phyloP scores from a whole-genome alignment of 2,888 invertebrate species.

The Phortica magna region DNA sequence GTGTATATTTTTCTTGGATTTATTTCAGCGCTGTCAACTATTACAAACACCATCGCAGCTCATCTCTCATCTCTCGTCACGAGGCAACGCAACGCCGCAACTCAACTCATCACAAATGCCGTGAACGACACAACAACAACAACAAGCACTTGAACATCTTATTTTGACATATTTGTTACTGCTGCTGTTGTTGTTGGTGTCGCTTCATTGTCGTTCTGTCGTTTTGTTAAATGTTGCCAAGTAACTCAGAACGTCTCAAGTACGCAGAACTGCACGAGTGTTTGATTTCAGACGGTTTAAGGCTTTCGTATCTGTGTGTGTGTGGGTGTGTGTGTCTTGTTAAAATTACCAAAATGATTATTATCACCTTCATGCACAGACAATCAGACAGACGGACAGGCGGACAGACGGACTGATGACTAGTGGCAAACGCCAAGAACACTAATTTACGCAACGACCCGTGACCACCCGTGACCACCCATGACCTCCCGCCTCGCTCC shows the following conservation, averaged over 20 bases:
- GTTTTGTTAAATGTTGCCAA: slow-evolving; percentile 31
- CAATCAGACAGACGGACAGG: neutral
- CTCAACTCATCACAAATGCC: slow-evolving; percentile 1
- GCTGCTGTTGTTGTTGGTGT: slow-evolving; percentile 39
- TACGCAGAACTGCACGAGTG: too few relatives aligned
- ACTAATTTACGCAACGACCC: neutral
- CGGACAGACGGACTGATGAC: neutral
- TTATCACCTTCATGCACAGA: slow-evolving; percentile 59
- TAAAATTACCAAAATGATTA: slow-evolving; percentile 64
- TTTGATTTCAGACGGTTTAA: neutral
- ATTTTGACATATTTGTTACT: slow-evolving; percentile 37
- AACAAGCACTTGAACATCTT: slow-evolving; percentile 16
- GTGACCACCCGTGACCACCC: neutral
- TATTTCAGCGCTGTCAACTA: slow-evolving; percentile 12
- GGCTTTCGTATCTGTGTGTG: neutral
- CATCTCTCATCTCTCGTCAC: too few relatives aligned
- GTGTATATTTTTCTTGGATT: slow-evolving; percentile 11
- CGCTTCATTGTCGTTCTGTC: slow-evolving; percentile 14
- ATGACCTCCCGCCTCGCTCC: neutral
- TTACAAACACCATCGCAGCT: neutral
- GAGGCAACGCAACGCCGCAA: neutral
- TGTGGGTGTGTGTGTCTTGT: neutral
- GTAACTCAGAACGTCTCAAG: slow-evolving; percentile 31
- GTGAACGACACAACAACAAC: neutral
- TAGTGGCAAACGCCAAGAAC: neutral